Conservation (phyloP, 2,888 invertebrate genomes). For the Octonoba sinensis region DNA sequence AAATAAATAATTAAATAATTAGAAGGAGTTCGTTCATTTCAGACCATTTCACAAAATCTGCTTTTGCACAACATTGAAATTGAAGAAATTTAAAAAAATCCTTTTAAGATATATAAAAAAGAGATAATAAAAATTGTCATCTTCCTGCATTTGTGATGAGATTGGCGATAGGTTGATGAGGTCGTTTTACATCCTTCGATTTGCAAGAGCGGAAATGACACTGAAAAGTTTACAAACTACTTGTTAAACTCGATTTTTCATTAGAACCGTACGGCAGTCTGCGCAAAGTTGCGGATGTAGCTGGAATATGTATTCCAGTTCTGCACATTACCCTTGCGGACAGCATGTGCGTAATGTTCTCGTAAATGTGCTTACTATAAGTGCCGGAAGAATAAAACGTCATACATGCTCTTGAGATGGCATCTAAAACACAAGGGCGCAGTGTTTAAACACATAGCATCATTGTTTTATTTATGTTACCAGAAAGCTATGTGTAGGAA, state of each 20-base stretch:
- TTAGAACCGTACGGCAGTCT: not conserved
- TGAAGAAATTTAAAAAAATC: no score
- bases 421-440: conserved; percentile 15
- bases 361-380: not conserved
- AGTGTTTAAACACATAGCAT: conserved; percentile 22
- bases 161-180: not conserved
- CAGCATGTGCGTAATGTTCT: conserved; percentile 5
- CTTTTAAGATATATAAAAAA: no score
- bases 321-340: not conserved
- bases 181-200: conserved; percentile 7
- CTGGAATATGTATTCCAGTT: not conserved
- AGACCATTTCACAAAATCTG: no score
- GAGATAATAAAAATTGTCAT: no score
- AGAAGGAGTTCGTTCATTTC: no score
- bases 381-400: conserved; percentile 16
- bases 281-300: not conserved
- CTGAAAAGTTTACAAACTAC: conserved; percentile 15
- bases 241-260: conserved; percentile 11
- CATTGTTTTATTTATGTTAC: conserved; percentile 10
- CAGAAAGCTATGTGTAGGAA: conserved; percentile 11
- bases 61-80: no score
- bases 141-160: no score
- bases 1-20: no score
- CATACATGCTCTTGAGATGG: conserved; percentile 20
- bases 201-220: conserved; percentile 21